Conservation (phyloP, 2,797 vertebrate genomes). For the Dromococcyx pavoninus region DNA sequence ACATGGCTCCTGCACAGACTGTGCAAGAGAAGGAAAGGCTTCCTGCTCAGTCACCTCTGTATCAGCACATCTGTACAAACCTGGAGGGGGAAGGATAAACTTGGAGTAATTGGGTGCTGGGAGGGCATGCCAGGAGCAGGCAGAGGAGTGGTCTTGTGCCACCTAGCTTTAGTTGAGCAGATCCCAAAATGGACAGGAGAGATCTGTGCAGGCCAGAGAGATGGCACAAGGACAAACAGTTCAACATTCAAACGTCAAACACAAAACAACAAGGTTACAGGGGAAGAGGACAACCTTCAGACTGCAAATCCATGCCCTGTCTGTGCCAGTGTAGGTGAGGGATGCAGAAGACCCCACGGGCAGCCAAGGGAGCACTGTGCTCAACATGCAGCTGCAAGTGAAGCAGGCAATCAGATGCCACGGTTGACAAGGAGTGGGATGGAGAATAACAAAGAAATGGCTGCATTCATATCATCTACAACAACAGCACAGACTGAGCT, state of each 20-base stretch:
- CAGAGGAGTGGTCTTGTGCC: not conserved
- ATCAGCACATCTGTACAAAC: not conserved
- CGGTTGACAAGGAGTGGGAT: not conserved
- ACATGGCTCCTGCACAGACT: fast-evolving
- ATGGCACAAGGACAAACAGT: constrained; percentile 4
- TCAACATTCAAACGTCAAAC: constrained; percentile 1
- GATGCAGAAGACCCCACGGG: fast-evolving
- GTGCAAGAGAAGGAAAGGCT: not conserved
- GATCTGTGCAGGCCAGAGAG: not conserved
- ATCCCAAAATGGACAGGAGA: not conserved
- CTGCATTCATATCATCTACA: not conserved
- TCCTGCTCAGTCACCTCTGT: not conserved
- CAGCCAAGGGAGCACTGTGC: not conserved
- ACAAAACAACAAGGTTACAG: not conserved
- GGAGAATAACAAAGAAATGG: not conserved
- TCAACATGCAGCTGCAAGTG: not conserved
- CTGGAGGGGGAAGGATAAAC: not conserved
- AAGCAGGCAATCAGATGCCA: not conserved
- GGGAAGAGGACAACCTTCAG: not conserved
- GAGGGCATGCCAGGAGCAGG: not conserved
- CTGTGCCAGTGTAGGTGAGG: not conserved
- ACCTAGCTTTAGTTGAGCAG: not conserved
- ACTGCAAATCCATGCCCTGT: not conserved
- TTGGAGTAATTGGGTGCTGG: not conserved
- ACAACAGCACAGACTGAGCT: not conserved